phyloP scores from a whole-genome alignment of 2,113 vertebrate species.

The Gila orcuttii region DNA sequence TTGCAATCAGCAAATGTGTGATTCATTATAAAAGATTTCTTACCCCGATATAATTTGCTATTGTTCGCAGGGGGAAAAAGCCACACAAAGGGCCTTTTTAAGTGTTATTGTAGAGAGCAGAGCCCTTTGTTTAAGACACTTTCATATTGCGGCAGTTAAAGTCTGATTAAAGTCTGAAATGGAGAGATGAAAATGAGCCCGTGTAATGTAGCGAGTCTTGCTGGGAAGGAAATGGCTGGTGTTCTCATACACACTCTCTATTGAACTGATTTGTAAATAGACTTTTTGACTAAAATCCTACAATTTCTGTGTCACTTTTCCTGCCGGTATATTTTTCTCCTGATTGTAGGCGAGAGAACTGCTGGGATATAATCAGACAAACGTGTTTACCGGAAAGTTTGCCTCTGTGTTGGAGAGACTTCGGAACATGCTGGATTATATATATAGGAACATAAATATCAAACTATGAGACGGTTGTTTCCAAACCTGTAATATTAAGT shows the following conservation, averaged over 20 bases:
- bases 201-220: constrained; percentile 62
- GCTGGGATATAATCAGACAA: constrained; percentile 45
- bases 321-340: constrained; percentile 32
- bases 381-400: constrained; percentile 23
- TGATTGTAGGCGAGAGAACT: constrained; percentile 45
- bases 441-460: constrained; percentile 7
- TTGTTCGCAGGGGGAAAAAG: constrained; percentile 76
- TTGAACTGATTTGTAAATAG: constrained; percentile 77
- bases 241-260: constrained; percentile 64
- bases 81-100: constrained; percentile 74
- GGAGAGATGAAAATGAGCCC: constrained; percentile 70
- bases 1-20: constrained; percentile 96
- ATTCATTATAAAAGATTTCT: constrained; percentile 89
- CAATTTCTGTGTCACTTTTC: constrained; percentile 45
- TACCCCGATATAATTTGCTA: constrained; percentile 77
- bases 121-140: constrained; percentile 65
- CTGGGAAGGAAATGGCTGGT: constrained; percentile 70
- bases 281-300: constrained; percentile 64
- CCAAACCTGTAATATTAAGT: constrained; percentile 15
- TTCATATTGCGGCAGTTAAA: constrained; percentile 65
- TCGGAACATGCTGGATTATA: not conserved
- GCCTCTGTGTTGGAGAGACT: constrained; percentile 19
- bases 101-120: constrained; percentile 73
- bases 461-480: not conserved
- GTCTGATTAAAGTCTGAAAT: constrained; percentile 79